These are phyloP conservation scores for Parotia lawesii DNA, from an alignment of 2,113 vertebrate genomes.

Conservation along the genomic window DNA sequence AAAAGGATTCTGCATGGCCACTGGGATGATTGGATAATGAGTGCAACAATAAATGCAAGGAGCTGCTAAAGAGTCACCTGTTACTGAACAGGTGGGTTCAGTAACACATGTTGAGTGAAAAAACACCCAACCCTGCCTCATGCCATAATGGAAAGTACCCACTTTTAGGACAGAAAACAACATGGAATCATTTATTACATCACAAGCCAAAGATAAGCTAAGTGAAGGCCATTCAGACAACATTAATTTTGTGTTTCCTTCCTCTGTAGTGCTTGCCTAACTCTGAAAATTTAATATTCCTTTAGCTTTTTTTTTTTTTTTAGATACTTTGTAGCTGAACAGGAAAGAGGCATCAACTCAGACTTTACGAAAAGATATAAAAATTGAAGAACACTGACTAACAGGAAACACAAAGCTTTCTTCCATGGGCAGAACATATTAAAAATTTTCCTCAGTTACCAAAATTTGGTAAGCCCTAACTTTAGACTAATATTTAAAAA, in stretches of 20 bases:
- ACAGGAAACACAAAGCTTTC: background rate
- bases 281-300: background rate
- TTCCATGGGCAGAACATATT: background rate
- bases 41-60: background rate
- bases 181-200: background rate
- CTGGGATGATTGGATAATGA: background rate
- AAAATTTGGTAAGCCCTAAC: background rate
- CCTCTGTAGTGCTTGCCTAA: background rate
- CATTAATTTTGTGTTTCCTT: background rate
- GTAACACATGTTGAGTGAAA: background rate
- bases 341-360: background rate
- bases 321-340: background rate
- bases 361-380: background rate
- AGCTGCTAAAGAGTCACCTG: background rate
- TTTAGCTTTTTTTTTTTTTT: background rate
- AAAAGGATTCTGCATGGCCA: background rate
- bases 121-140: background rate
- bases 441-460: background rate
- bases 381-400: background rate
- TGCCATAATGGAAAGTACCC: rapidly evolving
- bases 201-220: background rate
- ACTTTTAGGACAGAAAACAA: background rate
- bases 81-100: background rate
- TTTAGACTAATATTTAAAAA: background rate
- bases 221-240: background rate